These are phyloP conservation scores for Collichthys lucidus DNA, from an alignment of 2,113 vertebrate species.

Conservation along the genomic window DNA sequence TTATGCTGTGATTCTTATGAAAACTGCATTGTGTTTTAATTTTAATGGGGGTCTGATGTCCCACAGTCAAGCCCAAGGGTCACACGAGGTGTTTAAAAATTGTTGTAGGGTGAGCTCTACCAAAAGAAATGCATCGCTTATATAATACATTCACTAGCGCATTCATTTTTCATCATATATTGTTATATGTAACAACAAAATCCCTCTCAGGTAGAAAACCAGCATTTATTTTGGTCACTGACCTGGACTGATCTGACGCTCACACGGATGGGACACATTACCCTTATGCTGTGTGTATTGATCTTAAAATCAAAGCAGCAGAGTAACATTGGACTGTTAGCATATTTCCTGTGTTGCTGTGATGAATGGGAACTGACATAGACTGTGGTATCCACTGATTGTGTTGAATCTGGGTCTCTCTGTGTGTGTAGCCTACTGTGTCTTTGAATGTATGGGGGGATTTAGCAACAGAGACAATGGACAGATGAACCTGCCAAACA, in stretches of 20 bases:
- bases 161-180: neutral
- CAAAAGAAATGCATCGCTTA: neutral
- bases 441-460: neutral
- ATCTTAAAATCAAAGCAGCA: slow-evolving; percentile 35
- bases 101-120: neutral
- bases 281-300: slow-evolving; percentile 41
- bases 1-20: neutral
- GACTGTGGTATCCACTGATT: slow-evolving; percentile 2
- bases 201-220: neutral
- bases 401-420: slow-evolving; percentile 17
- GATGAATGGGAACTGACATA: slow-evolving; percentile 17
- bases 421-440: neutral
- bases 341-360: slow-evolving; percentile 18
- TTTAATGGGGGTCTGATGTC: neutral
- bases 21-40: neutral
- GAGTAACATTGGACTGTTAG: slow-evolving; percentile 37
- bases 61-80: neutral
- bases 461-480: neutral
- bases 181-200: neutral
- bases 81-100: neutral
- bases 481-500: slow-evolving; percentile 11
- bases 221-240: slow-evolving; percentile 19
- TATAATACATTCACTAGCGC: neutral
- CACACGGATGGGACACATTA: neutral
- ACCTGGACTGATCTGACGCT: neutral